A percentile compares a stretch with the other conserved stretches of the same genome.
Conservation (phyloP, 2,888 invertebrate genomes). For the Acholoe squamosa region DNA sequence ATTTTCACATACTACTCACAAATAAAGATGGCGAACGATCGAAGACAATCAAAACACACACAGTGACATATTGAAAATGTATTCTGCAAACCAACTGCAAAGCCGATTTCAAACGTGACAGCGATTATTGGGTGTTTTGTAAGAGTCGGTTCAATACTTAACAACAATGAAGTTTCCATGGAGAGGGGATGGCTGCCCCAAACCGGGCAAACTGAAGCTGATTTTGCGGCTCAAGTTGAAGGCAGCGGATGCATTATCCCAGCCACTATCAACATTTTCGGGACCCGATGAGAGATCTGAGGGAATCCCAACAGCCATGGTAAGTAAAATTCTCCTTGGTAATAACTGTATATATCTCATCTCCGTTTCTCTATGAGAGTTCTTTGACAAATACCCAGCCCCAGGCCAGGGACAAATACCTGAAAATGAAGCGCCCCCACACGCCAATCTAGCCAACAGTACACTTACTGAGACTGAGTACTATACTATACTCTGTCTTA, state of each 20-base stretch:
- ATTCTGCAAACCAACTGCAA: too few relatives aligned
- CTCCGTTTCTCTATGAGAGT: too few relatives aligned
- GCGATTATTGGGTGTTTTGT: not conserved
- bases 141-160: not conserved
- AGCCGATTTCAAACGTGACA: too few relatives aligned
- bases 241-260: not conserved
- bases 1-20: slow-evolving; percentile 38
- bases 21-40: not conserved
- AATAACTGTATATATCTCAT: too few relatives aligned
- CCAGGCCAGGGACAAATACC: too few relatives aligned
- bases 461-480: too few relatives aligned
- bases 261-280: not conserved
- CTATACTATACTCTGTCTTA: too few relatives aligned
- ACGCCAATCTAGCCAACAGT: too few relatives aligned
- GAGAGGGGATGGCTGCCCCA: not conserved
- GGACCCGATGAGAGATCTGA: not conserved
- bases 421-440: too few relatives aligned
- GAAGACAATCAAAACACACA: too few relatives aligned
- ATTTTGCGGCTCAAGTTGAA: not conserved
- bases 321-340: not conserved
- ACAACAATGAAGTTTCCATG: not conserved
- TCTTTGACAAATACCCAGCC: too few relatives aligned
- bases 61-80: too few relatives aligned
- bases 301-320: not conserved
- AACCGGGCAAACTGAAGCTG: not conserved